phyloP scores from a whole-genome alignment of 1,140 invertebrate species.

The Samia ricini region DNA sequence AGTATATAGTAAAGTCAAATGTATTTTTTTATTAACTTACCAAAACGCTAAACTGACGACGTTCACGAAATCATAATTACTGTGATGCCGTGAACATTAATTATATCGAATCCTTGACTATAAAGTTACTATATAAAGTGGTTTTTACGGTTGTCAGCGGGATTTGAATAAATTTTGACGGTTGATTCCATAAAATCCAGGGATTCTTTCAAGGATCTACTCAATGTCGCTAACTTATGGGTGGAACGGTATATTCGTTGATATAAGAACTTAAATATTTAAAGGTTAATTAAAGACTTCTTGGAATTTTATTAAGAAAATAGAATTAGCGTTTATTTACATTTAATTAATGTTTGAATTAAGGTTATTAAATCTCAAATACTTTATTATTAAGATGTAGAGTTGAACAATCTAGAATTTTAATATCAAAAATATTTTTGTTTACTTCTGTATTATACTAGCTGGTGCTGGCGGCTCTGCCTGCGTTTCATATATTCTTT shows the following conservation, averaged over 20 bases:
- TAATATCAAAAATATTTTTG: too few relatives aligned
- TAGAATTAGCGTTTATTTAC: background rate
- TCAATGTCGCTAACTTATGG: conserved; percentile 6
- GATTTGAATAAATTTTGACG: conserved; percentile 11
- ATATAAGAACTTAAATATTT: conserved; percentile 2
- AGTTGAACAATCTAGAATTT: too few relatives aligned
- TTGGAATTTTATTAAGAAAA: background rate
- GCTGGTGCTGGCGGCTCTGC: too few relatives aligned
- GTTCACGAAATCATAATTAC: background rate
- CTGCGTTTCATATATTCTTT: too few relatives aligned
- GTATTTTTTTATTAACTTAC: too few relatives aligned
- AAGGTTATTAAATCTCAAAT: too few relatives aligned
- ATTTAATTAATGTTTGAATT: background rate
- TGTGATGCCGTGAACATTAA: background rate
- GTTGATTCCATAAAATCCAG: conserved; percentile 5
- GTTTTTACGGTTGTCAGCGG: background rate
- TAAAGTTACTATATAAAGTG: background rate
- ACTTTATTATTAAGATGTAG: too few relatives aligned
- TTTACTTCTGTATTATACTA: too few relatives aligned
- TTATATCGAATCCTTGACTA: background rate
- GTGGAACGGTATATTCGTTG: conserved; percentile 3
- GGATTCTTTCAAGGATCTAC: background rate
- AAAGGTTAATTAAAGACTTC: background rate
- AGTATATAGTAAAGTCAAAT: background rate
- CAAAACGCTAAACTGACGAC: too few relatives aligned